Evolutionary conservation across 1,140 invertebrate genomes (phyloP).

Genomic region (Leucophenga varia): DNA sequence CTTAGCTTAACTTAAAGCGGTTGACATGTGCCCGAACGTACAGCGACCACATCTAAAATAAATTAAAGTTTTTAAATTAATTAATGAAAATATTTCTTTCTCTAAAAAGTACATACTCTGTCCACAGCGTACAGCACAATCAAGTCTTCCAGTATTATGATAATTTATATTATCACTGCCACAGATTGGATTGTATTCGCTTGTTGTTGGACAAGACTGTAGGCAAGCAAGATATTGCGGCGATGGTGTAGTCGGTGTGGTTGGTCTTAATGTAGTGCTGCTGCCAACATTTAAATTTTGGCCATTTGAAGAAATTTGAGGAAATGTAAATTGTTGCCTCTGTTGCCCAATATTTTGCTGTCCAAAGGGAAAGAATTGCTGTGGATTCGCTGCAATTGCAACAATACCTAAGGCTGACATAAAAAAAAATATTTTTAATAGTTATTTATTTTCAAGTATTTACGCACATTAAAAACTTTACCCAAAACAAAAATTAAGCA

Average conservation of each 20-base stretch:
- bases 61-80: not conserved
- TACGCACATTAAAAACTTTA: too few relatives aligned
- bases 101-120: conserved; percentile 51
- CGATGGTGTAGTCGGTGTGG: conserved; percentile 20
- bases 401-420: too few relatives aligned
- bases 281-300: not conserved
- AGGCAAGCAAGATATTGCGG: conserved; percentile 33
- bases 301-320: not conserved
- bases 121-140: conserved; percentile 64
- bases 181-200: conserved; percentile 72
- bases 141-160: conserved; percentile 61
- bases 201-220: conserved; percentile 53
- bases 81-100: not conserved
- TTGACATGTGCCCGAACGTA: conserved; percentile 13
- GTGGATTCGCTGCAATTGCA: too few relatives aligned
- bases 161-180: conserved; percentile 67
- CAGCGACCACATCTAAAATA: conserved; percentile 19
- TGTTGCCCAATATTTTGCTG: conserved; percentile 6
- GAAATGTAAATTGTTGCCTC: conserved; percentile 8
- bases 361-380: too few relatives aligned
- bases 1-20: too few relatives aligned
- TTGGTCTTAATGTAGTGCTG: conserved; percentile 17
- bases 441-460: too few relatives aligned
- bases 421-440: too few relatives aligned
- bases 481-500: too few relatives aligned